A percentile compares a stretch with the other conserved stretches of the same genome.
Evolutionary conservation across 2,797 vertebrate genomes (phyloP).

Genomic region (Takifugu rubripes): DNA sequence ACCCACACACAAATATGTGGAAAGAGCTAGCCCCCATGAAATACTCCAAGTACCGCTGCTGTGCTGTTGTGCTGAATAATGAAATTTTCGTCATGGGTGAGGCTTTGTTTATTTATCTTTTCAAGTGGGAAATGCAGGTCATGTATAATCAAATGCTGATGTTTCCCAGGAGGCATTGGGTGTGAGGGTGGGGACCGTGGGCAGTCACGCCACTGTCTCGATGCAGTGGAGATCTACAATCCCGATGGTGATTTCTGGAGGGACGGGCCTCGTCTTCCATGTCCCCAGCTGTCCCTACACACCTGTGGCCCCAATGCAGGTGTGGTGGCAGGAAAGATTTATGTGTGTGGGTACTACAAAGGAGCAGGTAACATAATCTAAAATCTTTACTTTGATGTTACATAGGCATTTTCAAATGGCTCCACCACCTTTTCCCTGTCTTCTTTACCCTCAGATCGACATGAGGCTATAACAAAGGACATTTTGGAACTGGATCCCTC

Average conservation of each 20-base stretch:
- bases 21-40: constrained; percentile 85
- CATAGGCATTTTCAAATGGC: background rate
- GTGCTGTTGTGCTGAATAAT: constrained; percentile 81
- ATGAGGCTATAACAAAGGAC: constrained; percentile 93
- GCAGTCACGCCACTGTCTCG: constrained; percentile 91
- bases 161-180: constrained; percentile 88
- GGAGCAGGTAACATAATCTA: constrained; percentile 83
- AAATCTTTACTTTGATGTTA: background rate
- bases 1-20: constrained; percentile 90
- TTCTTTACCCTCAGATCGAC: constrained; percentile 79
- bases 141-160: background rate
- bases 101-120: constrained; percentile 27
- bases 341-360: constrained; percentile 93
- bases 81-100: constrained; percentile 96
- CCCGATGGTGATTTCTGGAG: constrained; percentile 91
- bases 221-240: constrained; percentile 93
- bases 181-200: constrained; percentile 87
- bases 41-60: constrained; percentile 94
- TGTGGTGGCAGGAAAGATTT: constrained; percentile 88
- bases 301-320: constrained; percentile 86
- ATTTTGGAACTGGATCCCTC: constrained; percentile 91
- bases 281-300: constrained; percentile 86
- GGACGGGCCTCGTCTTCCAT: constrained; percentile 86
- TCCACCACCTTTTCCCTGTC: constrained; percentile 3
- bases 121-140: background rate